These are phyloP conservation scores for Drosophila mettleri DNA, from an alignment of 2,888 invertebrate genomes.

Conservation along the genomic window DNA sequence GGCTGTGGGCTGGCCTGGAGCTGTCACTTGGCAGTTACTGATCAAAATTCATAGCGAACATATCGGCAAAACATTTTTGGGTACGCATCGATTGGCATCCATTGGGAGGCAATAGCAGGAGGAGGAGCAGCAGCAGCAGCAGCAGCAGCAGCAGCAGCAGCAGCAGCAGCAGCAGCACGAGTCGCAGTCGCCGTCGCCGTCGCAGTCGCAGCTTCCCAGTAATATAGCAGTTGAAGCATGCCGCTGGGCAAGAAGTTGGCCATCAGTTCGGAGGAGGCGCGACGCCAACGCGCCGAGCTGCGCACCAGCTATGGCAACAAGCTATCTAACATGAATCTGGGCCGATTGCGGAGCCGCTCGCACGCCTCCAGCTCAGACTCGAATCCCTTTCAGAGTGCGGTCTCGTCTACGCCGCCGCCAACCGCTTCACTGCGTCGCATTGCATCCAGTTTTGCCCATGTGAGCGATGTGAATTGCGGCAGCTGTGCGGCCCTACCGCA, in stretches of 20 bases:
- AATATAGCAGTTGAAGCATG: constrained; percentile 16
- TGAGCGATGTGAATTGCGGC: constrained; percentile 48
- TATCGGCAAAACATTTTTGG: constrained; percentile 30
- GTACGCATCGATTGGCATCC: background rate
- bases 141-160: background rate
- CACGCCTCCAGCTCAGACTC: background rate
- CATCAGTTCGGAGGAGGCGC: constrained; percentile 34
- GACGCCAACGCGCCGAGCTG: constrained; percentile 59
- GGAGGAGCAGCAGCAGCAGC: background rate
- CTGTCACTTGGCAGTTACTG: background rate
- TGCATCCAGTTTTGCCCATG: constrained; percentile 66
- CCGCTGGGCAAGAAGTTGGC: constrained; percentile 36
- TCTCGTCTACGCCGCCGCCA: background rate
- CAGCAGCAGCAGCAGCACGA: constrained; percentile 3
- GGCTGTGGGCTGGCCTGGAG: background rate
- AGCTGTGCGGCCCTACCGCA: constrained; percentile 40
- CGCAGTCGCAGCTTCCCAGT: background rate
- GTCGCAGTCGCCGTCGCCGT: too few relatives aligned
- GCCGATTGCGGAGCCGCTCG: constrained; percentile 30
- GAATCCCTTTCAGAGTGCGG: background rate
- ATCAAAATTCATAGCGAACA: constrained; percentile 42
- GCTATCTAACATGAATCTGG: constrained; percentile 53
- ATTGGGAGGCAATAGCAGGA: constrained; percentile 1
- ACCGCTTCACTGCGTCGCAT: constrained; percentile 52
- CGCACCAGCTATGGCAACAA: constrained; percentile 64